Conservation (phyloP, 2,888 invertebrate genomes). For the Druceiella hillmani region DNA sequence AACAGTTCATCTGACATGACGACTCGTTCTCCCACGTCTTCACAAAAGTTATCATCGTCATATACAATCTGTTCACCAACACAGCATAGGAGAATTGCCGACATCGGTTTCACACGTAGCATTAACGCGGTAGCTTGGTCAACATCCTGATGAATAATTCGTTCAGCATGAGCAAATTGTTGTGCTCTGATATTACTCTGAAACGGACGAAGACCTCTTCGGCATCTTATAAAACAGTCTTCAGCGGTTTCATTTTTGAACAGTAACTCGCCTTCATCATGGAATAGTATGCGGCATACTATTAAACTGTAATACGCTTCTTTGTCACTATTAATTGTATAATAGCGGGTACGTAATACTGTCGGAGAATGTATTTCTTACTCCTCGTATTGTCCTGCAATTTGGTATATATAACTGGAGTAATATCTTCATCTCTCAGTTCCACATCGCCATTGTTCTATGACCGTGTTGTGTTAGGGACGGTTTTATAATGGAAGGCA, state of each 20-base stretch:
- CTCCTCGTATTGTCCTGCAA: constrained; percentile 24
- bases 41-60: constrained; percentile 4
- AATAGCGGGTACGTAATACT: constrained; percentile 27
- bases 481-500: constrained; percentile 25
- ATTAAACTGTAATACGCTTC: constrained; percentile 8
- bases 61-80: constrained; percentile 8
- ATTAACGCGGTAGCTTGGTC: constrained; percentile 8
- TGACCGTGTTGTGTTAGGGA: constrained; percentile 18
- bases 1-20: constrained; percentile 16
- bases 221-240: not conserved
- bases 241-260: not conserved
- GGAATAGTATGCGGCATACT: constrained; percentile 13
- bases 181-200: constrained; percentile 9
- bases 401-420: constrained; percentile 18
- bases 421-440: constrained; percentile 19
- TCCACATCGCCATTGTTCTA: constrained; percentile 24
- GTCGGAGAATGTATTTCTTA: constrained; percentile 26
- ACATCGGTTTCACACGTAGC: not conserved
- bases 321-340: constrained; percentile 24
- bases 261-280: constrained; percentile 6
- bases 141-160: constrained; percentile 13
- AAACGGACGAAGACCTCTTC: not conserved
- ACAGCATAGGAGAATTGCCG: not conserved
- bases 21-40: constrained; percentile 2
- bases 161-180: constrained; percentile 15